Base-by-base conservation (phyloP, 2,113 vertebrate species). In the Oreotrochilus melanogaster region DNA sequence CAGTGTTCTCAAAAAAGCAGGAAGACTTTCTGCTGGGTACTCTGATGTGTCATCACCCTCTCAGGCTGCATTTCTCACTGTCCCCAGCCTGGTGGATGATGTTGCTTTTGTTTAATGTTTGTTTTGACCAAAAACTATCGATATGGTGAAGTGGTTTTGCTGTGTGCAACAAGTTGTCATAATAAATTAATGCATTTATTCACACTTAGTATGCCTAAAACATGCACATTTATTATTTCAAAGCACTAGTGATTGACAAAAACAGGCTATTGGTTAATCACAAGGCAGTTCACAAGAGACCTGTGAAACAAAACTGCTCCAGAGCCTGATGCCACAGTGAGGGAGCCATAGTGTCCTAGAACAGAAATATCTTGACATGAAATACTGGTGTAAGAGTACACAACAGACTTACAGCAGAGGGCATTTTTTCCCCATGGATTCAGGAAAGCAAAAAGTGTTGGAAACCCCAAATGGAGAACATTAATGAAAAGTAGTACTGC, bases 251-350 rank as follows among this genome's bases (percentile, higher is more conserved):
- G 39, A 35, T 3, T 53, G 39, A 23, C 33, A 43, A 64, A 62
- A 84, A 4, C 8, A 57, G 33, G 24, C 1, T 1, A 35, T 69
- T 18, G 27, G 21, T 73, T 91, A 15, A 73, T 70, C n/a, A 61
- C n/a, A 62, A 39, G 70, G 42, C 37, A 18, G n/a, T 48, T 89
- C 64, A 61, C 18, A 37, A 31, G 6, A 39, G 54, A 65, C 2
- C 27, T 67, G 13, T 5, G 4, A 47, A 86, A 37, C 48, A 42
- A 18, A 37, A 25, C 45, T 66, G 35, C 47, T 71, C 30, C 33
- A 7, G 43, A 64, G 24, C 37, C 30, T 39, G 48, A 37, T 51
- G 42, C 14, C 1, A 1, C 2, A 7, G 37, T 1, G 3, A 54
- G 12, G 24, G 48, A 88, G 31, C 10, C 17, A 7, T 11, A 10